Conservation (phyloP, 2,888 invertebrate genomes). For the Plusia festucae region DNA sequence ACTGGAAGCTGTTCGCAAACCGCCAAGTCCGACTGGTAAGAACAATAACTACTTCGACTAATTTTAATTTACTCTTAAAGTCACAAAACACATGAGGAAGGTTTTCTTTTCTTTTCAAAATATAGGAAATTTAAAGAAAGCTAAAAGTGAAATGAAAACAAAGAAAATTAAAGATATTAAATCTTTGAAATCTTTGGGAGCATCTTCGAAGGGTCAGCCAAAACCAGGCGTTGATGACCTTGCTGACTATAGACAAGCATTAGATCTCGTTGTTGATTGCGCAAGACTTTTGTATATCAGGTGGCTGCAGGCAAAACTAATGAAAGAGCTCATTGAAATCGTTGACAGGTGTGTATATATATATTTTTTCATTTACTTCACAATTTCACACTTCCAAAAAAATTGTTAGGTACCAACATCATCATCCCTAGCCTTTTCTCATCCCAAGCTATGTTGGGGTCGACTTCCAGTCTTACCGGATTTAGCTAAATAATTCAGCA, state of each 20-base stretch:
- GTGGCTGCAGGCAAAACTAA: conserved; percentile 77
- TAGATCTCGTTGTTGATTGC: conserved; percentile 75
- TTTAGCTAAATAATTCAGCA: too few species aligned
- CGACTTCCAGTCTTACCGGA: too few species aligned
- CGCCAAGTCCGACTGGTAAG: conserved; percentile 12
- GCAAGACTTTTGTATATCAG: conserved; percentile 74
- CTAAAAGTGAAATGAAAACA: conserved; percentile 51
- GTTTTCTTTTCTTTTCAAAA: conserved; percentile 8
- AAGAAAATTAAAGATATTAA: conserved; percentile 10
- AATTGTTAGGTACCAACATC: neutral
- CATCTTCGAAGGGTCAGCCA: conserved; percentile 49
- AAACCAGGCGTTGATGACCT: conserved; percentile 61
- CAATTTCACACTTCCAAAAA: neutral
- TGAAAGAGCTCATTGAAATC: conserved; percentile 71
- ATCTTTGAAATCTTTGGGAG: conserved; percentile 1
- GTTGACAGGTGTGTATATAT: conserved; percentile 69
- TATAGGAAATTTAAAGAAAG: conserved; percentile 14
- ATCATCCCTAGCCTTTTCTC: too few species aligned
- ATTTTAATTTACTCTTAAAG: too few species aligned
- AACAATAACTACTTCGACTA: too few species aligned
- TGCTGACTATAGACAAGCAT: conserved; percentile 72
- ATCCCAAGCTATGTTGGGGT: too few species aligned
- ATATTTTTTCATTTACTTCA: too few species aligned
- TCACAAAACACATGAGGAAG: too few species aligned
- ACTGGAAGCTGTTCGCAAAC: conserved; percentile 10